Conservation (phyloP, 2,888 invertebrate species). For the Meganola albula region DNA sequence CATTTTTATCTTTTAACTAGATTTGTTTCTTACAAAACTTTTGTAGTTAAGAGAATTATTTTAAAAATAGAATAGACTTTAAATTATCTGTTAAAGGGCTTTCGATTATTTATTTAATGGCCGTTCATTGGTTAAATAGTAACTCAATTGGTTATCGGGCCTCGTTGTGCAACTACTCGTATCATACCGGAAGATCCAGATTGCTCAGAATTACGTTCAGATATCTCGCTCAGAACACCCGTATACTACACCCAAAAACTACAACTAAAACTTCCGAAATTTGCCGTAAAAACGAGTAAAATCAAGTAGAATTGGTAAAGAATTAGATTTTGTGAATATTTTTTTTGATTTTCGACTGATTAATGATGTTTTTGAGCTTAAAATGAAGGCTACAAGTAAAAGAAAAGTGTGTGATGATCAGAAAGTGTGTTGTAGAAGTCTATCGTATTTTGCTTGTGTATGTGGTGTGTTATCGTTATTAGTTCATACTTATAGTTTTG, state of each 20-base stretch:
- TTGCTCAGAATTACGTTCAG: slow-evolving; percentile 58
- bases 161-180: slow-evolving; percentile 56
- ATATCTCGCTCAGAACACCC: slow-evolving; percentile 38
- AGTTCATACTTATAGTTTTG: slow-evolving; percentile 53
- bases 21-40: no score
- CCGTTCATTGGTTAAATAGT: slow-evolving; percentile 49
- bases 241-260: slow-evolving; percentile 13
- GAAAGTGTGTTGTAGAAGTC: slow-evolving; percentile 45
- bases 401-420: slow-evolving; percentile 29
- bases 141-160: slow-evolving; percentile 62
- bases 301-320: no score
- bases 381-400: slow-evolving; percentile 28
- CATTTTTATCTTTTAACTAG: no score
- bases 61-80: no score
- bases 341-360: no score
- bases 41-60: background rate
- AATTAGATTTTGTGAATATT: no score
- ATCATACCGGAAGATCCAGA: slow-evolving; percentile 63
- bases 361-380: no score
- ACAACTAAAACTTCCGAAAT: slow-evolving; percentile 5
- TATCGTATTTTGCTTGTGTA: slow-evolving; percentile 54
- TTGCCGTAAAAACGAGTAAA: no score
- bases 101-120: no score
- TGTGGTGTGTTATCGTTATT: slow-evolving; percentile 59
- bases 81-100: no score